Conservation (phyloP, 64 coral and sea anemone genomes). For the Cladopsammia gracilis region DNA sequence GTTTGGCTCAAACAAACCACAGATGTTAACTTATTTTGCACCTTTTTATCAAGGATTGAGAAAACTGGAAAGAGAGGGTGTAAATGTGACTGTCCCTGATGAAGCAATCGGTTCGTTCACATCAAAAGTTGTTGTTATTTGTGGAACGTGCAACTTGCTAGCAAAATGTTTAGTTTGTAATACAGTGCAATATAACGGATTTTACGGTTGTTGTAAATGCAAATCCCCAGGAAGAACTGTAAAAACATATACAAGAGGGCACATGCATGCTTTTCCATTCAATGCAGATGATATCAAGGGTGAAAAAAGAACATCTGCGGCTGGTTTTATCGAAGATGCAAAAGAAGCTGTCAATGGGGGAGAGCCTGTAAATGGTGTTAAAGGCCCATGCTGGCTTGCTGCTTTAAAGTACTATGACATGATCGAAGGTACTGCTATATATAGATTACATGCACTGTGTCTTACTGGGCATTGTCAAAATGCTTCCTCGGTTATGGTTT, state of each 20-base stretch:
- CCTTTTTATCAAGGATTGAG: constrained; percentile 30
- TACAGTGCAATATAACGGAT: constrained; percentile 63
- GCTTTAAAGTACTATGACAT: constrained; percentile 52
- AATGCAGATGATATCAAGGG: constrained; percentile 12
- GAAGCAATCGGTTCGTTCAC: background rate
- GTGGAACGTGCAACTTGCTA: constrained; percentile 59
- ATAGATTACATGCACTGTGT: constrained; percentile 71
- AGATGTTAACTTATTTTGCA: constrained; percentile 64
- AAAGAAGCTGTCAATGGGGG: background rate
- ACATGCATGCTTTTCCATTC: constrained; percentile 39
- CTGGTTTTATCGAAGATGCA: background rate
- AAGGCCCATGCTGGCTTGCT: constrained; percentile 67
- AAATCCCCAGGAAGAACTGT: constrained; percentile 56
- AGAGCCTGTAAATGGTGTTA: constrained; percentile 18
- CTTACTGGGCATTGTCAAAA: constrained; percentile 28
- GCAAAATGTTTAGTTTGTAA: constrained; percentile 55
- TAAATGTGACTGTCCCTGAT: background rate
- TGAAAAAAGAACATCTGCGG: background rate
- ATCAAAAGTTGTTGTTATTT: constrained; percentile 5
- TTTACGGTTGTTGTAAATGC: constrained; percentile 67
- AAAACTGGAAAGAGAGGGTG: constrained; percentile 48
- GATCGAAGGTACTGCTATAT: constrained; percentile 50
- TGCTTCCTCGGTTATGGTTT: constrained; percentile 32
- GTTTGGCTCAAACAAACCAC: constrained; percentile 68
- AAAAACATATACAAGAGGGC: background rate